A percentile compares a stretch with the other conserved stretches of the same genome.
These are phyloP conservation scores for Aethina tumida DNA, from an alignment of 1,140 invertebrate genomes.

Conservation along the genomic window DNA sequence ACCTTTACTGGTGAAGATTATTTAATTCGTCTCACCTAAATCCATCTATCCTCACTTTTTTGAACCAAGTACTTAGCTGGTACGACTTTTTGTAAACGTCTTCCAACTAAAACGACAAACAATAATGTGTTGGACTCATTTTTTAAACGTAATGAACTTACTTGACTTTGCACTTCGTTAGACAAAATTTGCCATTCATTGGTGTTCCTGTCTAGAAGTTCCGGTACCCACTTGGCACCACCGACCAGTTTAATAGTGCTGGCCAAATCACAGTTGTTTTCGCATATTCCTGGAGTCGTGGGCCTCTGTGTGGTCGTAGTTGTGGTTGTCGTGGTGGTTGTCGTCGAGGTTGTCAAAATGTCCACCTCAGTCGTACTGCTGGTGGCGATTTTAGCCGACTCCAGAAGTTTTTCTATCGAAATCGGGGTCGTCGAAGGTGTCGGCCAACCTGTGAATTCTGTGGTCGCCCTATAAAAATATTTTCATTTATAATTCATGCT, in stretches of 20 bases:
- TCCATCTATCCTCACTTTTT: constrained; percentile 74
- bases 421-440: constrained; percentile 74
- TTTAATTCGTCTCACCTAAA: constrained; percentile 49
- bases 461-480: constrained; percentile 55
- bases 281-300: constrained; percentile 72
- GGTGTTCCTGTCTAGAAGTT: constrained; percentile 75
- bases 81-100: constrained; percentile 66
- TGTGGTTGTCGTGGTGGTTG: constrained; percentile 64
- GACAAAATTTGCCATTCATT: constrained; percentile 74
- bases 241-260: constrained; percentile 75
- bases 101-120: constrained; percentile 57
- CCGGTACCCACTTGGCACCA: constrained; percentile 72
- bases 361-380: constrained; percentile 38
- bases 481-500: neutral
- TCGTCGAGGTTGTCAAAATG: constrained; percentile 46
- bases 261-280: constrained; percentile 67
- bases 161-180: constrained; percentile 66
- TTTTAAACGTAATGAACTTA: constrained; percentile 28
- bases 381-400: constrained; percentile 56
- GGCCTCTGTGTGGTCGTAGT: constrained; percentile 62
- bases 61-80: constrained; percentile 69
- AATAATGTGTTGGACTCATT: neutral
- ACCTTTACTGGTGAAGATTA: neutral
- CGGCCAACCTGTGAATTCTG: constrained; percentile 83
- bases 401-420: constrained; percentile 68